Base-by-base conservation (phyloP, 2,888 invertebrate genomes). In the Cephus rjabovi region DNA sequence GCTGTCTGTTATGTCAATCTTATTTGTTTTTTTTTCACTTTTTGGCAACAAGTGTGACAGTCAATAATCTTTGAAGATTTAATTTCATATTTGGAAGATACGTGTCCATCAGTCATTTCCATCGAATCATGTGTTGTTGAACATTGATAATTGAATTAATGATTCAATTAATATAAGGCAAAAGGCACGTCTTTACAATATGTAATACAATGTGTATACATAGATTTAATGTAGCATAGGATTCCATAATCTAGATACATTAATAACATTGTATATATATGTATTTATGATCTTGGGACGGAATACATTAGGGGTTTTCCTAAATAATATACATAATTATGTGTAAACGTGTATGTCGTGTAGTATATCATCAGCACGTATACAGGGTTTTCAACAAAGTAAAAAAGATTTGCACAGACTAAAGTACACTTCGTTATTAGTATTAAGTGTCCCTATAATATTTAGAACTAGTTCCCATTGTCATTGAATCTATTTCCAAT, bases 281-380 rank as follows among this genome's bases (percentile, higher is more conserved):
- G 70, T 83, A 81, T 81, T 81, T 79, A 82, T 83, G 80, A 82
- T 74, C 81, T 83, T 82, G 83, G 85, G 86, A 85, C 86, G 85
- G 86, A 85, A 86, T 86, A 84, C 81, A 85, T 79, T 83, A 85
- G 86, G 85, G 85, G 82, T 9, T 56, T 56, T 56, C 6, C 80
- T 80, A 74, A 77, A 79, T 80, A 76, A 81, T 81, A 80, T 56
- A 77, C 69, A 77, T 77, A 80, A 79, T 79, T 76, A 75, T 80
- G 77, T 82, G 82, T 78, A 83, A 79, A 81, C 75, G 81, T 71
- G 73, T 78, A 77, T 74, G 35, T 79, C 15, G 56, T 56, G 56
- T 23, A 56, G 56, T 56, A 56, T 23, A 56, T 56, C 23, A 23
- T 56, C 56, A 56, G 56, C 56, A 56, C 56, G 9, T 23, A 6